These are phyloP conservation scores for Zeugodacus cucurbitae DNA, from an alignment of 1,140 invertebrate genomes.

Conservation along the genomic window DNA sequence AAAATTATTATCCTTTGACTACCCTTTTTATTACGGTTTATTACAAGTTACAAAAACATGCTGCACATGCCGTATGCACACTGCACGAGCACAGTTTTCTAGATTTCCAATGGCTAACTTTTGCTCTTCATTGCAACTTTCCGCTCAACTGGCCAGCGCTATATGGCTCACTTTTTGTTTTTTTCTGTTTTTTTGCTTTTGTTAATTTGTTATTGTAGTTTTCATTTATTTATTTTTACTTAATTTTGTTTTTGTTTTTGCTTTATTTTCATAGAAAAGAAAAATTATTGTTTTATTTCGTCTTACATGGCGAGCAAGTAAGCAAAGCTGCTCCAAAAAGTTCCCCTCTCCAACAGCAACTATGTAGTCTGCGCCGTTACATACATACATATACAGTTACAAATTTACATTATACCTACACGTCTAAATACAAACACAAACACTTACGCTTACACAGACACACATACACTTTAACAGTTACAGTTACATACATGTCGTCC, in stretches of 20 bases:
- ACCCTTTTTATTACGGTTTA: not conserved
- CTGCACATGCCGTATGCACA: not conserved
- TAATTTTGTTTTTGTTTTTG: not conserved
- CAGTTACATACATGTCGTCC: not conserved
- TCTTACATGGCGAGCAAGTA: not conserved
- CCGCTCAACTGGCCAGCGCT: not conserved
- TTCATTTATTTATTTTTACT: not conserved
- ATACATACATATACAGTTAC: not conserved
- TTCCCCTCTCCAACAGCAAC: too few relatives aligned
- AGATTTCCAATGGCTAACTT: not conserved
- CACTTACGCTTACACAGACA: not conserved
- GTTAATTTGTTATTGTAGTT: not conserved
- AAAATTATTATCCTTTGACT: slow-evolving; percentile 13
- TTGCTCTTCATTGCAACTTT: not conserved
- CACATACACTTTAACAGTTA: not conserved
- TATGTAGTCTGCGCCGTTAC: not conserved
- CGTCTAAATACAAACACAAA: not conserved
- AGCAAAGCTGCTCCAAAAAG: not conserved
- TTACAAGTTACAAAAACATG: not conserved
- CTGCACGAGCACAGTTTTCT: not conserved
- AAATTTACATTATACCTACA: not conserved
- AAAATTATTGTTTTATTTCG: slow-evolving; percentile 43
- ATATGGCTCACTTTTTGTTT: not conserved
- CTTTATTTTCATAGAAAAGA: slow-evolving; percentile 12
- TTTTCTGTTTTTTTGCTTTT: not conserved